A percentile compares a stretch with the other conserved stretches of the same genome.
Conservation (phyloP, 1,140 invertebrate genomes). For the Drosophila biarmipes region DNA sequence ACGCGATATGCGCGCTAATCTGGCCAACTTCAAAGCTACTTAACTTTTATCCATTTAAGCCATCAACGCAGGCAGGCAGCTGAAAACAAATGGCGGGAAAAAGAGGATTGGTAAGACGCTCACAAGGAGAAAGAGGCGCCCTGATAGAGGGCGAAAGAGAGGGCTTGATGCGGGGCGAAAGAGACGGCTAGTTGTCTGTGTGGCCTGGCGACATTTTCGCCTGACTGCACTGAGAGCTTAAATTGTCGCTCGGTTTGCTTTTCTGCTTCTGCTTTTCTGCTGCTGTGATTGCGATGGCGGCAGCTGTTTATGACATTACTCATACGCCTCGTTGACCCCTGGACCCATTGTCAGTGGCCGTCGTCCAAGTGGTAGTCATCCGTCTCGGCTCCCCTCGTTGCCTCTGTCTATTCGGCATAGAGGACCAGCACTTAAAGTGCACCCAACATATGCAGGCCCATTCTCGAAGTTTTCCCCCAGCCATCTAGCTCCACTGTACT, state of each 20-base stretch:
- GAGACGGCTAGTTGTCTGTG: slow-evolving; percentile 56
- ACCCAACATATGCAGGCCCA: slow-evolving; percentile 60
- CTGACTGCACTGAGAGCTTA: slow-evolving; percentile 73
- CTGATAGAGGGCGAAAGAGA: not conserved
- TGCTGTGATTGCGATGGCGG: slow-evolving; percentile 76
- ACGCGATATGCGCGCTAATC: slow-evolving; percentile 77
- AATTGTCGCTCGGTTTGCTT: slow-evolving; percentile 70
- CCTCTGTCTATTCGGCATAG: slow-evolving; percentile 13
- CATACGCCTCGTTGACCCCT: slow-evolving; percentile 78
- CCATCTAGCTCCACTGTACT: slow-evolving; percentile 42
- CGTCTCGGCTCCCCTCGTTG: slow-evolving; percentile 7
- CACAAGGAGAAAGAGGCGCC: slow-evolving; percentile 4
- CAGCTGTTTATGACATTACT: slow-evolving; percentile 82
- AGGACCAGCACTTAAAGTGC: slow-evolving; percentile 48
- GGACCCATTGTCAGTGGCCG: slow-evolving; percentile 35
- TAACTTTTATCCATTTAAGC: slow-evolving; percentile 82
- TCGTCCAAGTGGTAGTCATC: slow-evolving; percentile 21
- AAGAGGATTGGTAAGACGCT: slow-evolving; percentile 53
- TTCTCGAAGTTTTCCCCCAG: slow-evolving; percentile 37
- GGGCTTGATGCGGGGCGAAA: not conserved
- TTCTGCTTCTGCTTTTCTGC: slow-evolving; percentile 26
- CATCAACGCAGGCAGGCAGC: slow-evolving; percentile 66
- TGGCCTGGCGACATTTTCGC: slow-evolving; percentile 73
- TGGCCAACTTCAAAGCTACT: slow-evolving; percentile 80
- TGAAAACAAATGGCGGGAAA: slow-evolving; percentile 69